Evolutionary conservation across 2,113 vertebrate genomes (phyloP).

Genomic region (Sander vitreus): DNA sequence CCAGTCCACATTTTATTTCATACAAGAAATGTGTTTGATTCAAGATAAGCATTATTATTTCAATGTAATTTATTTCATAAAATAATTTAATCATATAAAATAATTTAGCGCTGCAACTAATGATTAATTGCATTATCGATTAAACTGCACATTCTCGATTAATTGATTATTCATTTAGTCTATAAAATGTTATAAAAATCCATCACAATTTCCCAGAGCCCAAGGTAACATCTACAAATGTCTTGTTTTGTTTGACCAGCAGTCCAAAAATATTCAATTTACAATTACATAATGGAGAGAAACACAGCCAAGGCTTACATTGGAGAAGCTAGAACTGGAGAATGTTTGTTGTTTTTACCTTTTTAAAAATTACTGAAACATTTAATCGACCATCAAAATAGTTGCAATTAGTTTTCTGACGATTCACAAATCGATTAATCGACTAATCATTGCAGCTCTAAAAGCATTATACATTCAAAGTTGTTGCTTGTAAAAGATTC

Average conservation of each 20-base stretch:
- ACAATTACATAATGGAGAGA: background rate
- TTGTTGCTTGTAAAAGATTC: background rate
- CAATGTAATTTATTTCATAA: background rate
- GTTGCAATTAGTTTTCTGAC: background rate
- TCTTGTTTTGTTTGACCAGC: background rate
- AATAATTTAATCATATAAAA: background rate
- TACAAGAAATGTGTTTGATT: background rate
- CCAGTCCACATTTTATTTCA: constrained; percentile 1
- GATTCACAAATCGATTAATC: background rate
- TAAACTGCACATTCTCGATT: background rate
- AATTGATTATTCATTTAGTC: background rate
- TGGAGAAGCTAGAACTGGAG: background rate
- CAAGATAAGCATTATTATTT: constrained; percentile 5
- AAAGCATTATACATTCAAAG: background rate
- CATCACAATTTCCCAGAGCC: background rate
- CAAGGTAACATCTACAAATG: background rate
- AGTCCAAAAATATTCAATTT: background rate
- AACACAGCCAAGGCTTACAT: background rate
- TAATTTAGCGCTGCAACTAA: background rate
- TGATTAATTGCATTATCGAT: background rate
- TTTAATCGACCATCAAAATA: background rate
- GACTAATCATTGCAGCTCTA: background rate
- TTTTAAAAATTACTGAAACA: background rate
- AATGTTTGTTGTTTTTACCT: background rate
- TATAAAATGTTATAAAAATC: background rate